These are phyloP conservation scores for Montipora cactus DNA, from an alignment of 64 coral and sea anemone species.

Conservation along the genomic window DNA sequence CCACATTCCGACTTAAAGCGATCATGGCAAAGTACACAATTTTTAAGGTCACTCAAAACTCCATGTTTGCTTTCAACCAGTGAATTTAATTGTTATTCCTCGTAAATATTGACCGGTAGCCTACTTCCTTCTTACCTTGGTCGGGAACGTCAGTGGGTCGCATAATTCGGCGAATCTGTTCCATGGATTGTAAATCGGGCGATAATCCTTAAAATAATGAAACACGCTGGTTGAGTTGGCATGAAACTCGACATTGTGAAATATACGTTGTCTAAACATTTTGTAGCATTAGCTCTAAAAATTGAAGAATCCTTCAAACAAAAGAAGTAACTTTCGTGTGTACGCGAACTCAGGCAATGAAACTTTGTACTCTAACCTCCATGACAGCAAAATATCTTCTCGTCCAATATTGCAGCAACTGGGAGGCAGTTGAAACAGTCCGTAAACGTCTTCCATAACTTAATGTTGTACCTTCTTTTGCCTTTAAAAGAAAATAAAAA, in stretches of 20 bases:
- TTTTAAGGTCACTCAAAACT: neutral
- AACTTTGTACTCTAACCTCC: slow-evolving; percentile 73
- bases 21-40: neutral
- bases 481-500: slow-evolving; percentile 59
- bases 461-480: slow-evolving; percentile 99
- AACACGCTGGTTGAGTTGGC: neutral
- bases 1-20: neutral
- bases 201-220: slow-evolving; percentile 74
- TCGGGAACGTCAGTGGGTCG: slow-evolving; percentile 97
- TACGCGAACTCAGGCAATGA: neutral
- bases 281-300: neutral
- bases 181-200: slow-evolving; percentile 98
- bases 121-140: slow-evolving; percentile 79
- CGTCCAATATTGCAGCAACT: slow-evolving; percentile 95
- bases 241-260: neutral
- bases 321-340: neutral
- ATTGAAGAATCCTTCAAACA: slow-evolving; percentile 4
- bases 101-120: neutral
- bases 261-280: neutral
- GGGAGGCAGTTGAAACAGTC: slow-evolving; percentile 99
- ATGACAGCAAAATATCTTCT: slow-evolving; percentile 99
- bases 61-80: neutral
- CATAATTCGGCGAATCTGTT: slow-evolving; percentile 99
- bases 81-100: neutral
- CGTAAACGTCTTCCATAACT: slow-evolving; percentile 99